Evolutionary conservation across 2,888 invertebrate genomes (phyloP), one percentile per base, ranked within the genome.

Genomic region (Apantesis nais): DNA sequence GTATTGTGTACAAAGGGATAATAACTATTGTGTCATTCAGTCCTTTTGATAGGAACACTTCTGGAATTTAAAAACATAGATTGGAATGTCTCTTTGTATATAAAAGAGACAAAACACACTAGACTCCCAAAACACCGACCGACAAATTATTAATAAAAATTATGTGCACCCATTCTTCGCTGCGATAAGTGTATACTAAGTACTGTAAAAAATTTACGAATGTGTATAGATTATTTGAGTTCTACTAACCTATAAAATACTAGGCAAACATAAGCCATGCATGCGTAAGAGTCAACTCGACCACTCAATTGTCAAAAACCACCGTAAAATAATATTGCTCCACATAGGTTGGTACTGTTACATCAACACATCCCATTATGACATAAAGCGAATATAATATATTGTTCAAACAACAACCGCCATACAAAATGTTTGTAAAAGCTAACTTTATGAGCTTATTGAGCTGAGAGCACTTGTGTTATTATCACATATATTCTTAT

Each of bases 401-500:
- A 87, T 85, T 85, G 82, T 83, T 83, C 76, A 83, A 79, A 83
- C 76, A 66, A 78, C 80, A 83, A 83, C 74, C 71, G 85, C 86
- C 85, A 83, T 90, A 91, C 88, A 92, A 93, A 85, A 86, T 74
- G 81, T 86, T 85, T 87, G 85, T 90, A 92, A 88, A 91, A 91
- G 91, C 90, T 86, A 88, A 89, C 86, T 89, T 91, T 93, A 93
- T 83, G 92, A 91, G 87, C 92, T 92, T 91, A 93, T 88, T 86
- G 94, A 93, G 92, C 92, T 93, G 91, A 94, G 91, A 89, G 93
- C 92, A 91, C 92, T 94, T 88, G 91, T 86, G 78, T 93, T 93
- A 92, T 90, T 95, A 95, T 95, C 95, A 95, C 95, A 95, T 91
- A 93, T 89, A 89, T 93, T 92, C 86, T 92, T 95, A 92, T 95